Evolutionary conservation across 2,797 vertebrate species (phyloP), one percentile per base, ranked within the genome.

Genomic region (Coluber constrictor): DNA sequence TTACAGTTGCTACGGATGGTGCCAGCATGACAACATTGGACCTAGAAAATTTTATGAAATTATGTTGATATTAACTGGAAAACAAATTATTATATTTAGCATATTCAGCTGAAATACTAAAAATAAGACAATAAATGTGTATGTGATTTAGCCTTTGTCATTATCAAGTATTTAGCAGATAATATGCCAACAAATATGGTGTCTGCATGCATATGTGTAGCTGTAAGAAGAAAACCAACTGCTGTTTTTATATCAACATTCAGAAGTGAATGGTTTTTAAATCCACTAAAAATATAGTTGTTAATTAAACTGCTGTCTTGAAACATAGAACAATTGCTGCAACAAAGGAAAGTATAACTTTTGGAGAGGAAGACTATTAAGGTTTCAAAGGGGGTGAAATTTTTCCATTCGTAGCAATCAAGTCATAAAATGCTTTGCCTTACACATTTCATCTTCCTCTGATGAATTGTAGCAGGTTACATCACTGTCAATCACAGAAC

Each of bases 261-360:
- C 20, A 94, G n/a, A 9, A n/a, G n/a, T 54, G 3, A 91, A 91
- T 94, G 74, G 90, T 86, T 59, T 92, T 92, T 93, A 59, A 89
- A 43, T 43, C 74, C 23, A 94, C 66, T 92, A 94, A 54, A 55
- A 83, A 89, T 11, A 61, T 66, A 66, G 60, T 3, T 0, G 95
- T 93, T 88, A 92, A 63, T 94, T 93, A 92, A 95, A 92, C 83
- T 89, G 12, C 87, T 91, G 43, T 86, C 92, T 93, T 32, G 6
- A 6, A 16, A 63, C 87, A 89, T 15, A 8, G 9, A 74, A 37
- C 11, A 25, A 57, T 92, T 54, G 5, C 0, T 83, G 11, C 47
- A 57, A 92, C 93, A 89, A 47, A 93, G 18, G 29, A 32, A 3
- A 93, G 43, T 93, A 92, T 27, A 93, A 91, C 20, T 16, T 43